phyloP scores from a whole-genome alignment of 2,888 invertebrate genomes.

The Anoncus sp. region DNA sequence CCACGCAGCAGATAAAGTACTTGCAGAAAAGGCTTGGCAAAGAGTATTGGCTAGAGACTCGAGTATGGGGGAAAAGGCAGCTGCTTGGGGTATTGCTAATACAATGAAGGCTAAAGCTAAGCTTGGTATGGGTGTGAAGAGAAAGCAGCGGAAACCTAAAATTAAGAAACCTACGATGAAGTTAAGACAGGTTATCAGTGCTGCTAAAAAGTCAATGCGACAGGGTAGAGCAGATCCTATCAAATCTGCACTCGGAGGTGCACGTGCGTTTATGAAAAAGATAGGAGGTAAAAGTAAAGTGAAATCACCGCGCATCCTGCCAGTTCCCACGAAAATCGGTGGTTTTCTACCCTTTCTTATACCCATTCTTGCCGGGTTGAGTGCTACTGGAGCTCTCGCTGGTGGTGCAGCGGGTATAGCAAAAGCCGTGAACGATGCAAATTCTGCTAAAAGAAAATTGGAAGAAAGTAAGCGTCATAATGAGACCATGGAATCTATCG shows the following conservation, averaged over 20 bases:
- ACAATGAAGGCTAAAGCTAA: neutral
- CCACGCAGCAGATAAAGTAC: neutral
- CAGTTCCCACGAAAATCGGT: conserved; percentile 4
- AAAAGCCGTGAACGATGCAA: conserved; percentile 69
- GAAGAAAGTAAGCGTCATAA: conserved; percentile 72
- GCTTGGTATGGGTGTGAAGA: neutral
- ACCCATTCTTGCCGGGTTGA: conserved; percentile 31
- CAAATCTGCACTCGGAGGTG: conserved; percentile 23
- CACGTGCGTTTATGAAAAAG: conserved; percentile 10
- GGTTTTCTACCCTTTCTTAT: conserved; percentile 29
- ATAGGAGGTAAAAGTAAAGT: conserved; percentile 15
- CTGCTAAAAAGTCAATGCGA: neutral
- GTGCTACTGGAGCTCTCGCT: conserved; percentile 32
- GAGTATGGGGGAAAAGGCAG: neutral
- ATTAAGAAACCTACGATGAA: neutral
- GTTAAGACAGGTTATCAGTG: neutral
- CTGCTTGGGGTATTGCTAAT: neutral
- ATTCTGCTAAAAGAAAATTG: conserved; percentile 64
- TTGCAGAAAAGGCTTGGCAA: neutral
- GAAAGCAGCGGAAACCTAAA: neutral
- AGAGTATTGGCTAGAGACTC: neutral
- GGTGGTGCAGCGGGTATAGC: conserved; percentile 63
- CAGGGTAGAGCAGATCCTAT: neutral
- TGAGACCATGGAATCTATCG: conserved; percentile 29
- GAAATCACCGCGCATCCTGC: conserved; percentile 2